Percentiles rank a stretch among this genome's conserved stretches.
Conservation (phyloP, 2,113 vertebrate genomes). For the Narcine bancroftii region DNA sequence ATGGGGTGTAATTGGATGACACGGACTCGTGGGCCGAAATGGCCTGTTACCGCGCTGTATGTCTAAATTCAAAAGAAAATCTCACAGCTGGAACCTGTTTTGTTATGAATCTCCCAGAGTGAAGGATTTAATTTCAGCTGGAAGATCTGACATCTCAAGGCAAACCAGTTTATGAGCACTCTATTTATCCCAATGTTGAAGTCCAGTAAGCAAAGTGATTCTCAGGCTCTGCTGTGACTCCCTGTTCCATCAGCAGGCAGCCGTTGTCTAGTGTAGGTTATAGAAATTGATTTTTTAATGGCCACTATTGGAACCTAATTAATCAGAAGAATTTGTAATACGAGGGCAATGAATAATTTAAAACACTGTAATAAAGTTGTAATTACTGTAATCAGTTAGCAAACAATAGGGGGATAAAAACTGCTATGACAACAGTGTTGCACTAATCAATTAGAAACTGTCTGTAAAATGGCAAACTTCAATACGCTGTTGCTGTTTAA, state of each 20-base stretch:
- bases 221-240: neutral
- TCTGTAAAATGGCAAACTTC: neutral
- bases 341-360: slow-evolving; percentile 16
- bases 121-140: neutral
- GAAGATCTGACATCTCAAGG: neutral
- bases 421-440: neutral
- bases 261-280: neutral
- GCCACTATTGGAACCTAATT: slow-evolving; percentile 27
- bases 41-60: no score
- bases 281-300: neutral
- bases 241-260: neutral
- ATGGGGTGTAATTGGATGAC: no score
- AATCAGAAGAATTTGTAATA: slow-evolving; percentile 23
- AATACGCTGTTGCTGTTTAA: neutral
- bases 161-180: neutral
- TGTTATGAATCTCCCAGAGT: neutral
- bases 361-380: slow-evolving; percentile 30
- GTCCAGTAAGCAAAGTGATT: neutral
- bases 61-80: no score
- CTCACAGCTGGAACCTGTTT: neutral
- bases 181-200: neutral
- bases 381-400: slow-evolving; percentile 35
- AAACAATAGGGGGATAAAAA: neutral
- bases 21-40: no score
- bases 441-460: neutral